A percentile compares a stretch with the other conserved stretches of the same genome.
Conservation (phyloP, 2,888 invertebrate genomes). For the Tachina grossa region DNA sequence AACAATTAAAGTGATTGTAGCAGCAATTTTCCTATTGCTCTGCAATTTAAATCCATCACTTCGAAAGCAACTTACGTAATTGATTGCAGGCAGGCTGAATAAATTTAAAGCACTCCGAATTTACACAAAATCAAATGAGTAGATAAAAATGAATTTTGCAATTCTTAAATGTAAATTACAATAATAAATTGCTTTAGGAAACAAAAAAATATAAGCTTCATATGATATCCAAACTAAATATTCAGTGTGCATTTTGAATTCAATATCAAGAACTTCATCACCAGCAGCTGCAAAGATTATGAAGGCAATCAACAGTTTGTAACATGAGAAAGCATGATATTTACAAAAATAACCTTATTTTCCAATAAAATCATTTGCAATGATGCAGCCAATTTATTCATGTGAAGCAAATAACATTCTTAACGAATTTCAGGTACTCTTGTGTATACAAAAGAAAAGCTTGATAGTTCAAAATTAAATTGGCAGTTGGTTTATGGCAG, state of each 20-base stretch:
- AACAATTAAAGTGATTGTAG: too few species aligned
- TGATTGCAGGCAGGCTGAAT: too few species aligned
- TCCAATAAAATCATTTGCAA: conserved; percentile 14
- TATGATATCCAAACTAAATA: conserved; percentile 13
- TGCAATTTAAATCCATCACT: too few species aligned
- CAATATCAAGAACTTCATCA: conserved; percentile 15
- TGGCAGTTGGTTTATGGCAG: too few species aligned
- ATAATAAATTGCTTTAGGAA: conserved; percentile 15
- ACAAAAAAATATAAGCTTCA: not conserved
- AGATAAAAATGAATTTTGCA: too few species aligned
- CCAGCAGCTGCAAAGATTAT: conserved; percentile 21
- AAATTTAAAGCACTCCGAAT: too few species aligned
- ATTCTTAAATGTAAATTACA: not conserved
- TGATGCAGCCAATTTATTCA: not conserved
- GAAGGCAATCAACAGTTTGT: conserved; percentile 65
- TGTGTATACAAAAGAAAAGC: not conserved
- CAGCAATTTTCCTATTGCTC: too few species aligned
- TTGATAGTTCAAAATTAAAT: too few species aligned
- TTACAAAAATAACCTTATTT: conserved; percentile 32
- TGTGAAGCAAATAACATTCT: not conserved
- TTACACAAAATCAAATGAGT: too few species aligned
- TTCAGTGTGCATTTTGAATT: conserved; percentile 30
- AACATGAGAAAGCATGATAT: conserved; percentile 51
- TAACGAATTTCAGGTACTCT: not conserved
- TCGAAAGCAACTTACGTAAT: too few species aligned